These are phyloP conservation scores for Isotomurus palustris DNA, from an alignment of 2,888 invertebrate species.

Conservation along the genomic window DNA sequence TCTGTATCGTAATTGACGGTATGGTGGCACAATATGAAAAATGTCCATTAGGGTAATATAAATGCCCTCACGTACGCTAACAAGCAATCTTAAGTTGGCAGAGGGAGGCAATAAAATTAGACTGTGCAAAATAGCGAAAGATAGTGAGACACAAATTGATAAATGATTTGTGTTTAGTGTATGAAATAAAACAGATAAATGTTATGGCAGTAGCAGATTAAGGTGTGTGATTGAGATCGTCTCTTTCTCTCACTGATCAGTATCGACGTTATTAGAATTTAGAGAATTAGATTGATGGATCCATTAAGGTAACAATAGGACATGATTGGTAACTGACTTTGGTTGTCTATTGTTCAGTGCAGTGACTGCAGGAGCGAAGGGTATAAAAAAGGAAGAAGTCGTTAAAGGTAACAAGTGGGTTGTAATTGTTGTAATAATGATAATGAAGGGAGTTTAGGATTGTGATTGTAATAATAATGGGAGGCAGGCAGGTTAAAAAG, in stretches of 20 bases:
- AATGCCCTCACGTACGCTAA: conserved; percentile 30
- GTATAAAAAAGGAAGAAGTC: not conserved
- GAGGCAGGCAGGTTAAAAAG: conserved; percentile 14
- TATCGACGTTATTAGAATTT: conserved; percentile 8
- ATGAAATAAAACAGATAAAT: conserved; percentile 17
- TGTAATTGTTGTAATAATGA: conserved; percentile 14
- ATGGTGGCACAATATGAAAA: too few species aligned
- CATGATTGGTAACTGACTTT: conserved; percentile 12
- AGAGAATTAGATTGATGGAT: conserved; percentile 27
- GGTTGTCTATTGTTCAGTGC: conserved; percentile 8
- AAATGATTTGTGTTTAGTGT: conserved; percentile 20
- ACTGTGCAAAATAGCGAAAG: conserved; percentile 5
- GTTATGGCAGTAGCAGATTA: conserved; percentile 37
- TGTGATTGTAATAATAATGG: conserved; percentile 14
- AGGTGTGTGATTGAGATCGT: too few species aligned
- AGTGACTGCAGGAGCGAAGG: not conserved
- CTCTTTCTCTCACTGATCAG: conserved; percentile 6
- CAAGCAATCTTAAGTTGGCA: too few species aligned
- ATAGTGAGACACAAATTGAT: conserved; percentile 20
- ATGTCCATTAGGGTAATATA: conserved; percentile 6
- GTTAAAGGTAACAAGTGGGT: conserved; percentile 14
- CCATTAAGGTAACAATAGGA: conserved; percentile 32
- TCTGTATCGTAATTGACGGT: too few species aligned
- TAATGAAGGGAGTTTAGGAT: not conserved
- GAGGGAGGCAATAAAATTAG: conserved; percentile 10